Evolutionary conservation across 2,113 vertebrate species (phyloP).

Genomic region (Urocynchramus pylzowi): DNA sequence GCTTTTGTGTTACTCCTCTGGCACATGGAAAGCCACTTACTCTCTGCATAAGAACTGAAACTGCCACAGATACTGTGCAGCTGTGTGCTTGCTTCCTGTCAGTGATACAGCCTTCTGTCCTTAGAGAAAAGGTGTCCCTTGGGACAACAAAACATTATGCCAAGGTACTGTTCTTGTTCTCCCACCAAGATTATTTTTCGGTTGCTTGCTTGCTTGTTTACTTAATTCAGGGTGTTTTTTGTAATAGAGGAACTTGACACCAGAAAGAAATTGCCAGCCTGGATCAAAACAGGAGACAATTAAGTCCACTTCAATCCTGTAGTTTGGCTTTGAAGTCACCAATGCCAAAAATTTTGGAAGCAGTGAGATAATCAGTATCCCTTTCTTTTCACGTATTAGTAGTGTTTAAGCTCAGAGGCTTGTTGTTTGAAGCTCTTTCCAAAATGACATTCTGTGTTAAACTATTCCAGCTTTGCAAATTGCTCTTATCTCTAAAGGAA

Average conservation of each 20-base stretch:
- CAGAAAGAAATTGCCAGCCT: background rate
- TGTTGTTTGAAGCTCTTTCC: background rate
- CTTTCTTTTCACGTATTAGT: background rate
- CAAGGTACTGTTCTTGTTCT: background rate
- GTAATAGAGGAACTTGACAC: background rate
- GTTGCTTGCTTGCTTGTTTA: background rate
- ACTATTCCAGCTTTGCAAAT: background rate
- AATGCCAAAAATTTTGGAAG: background rate
- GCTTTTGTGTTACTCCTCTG: background rate
- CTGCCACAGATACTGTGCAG: fast-evolving
- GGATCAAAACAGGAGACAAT: background rate
- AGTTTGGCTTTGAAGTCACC: background rate
- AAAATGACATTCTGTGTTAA: background rate
- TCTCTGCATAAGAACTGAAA: background rate
- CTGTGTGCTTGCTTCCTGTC: background rate
- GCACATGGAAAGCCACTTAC: background rate
- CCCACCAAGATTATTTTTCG: background rate
- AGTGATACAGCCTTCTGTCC: background rate
- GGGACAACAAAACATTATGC: background rate
- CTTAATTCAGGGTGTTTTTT: background rate
- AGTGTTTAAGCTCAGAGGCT: background rate
- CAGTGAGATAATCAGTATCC: background rate
- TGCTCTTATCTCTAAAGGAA: background rate
- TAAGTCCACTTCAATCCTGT: background rate
- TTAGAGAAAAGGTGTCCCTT: background rate